Base-by-base conservation (phyloP, 37 sponge, comb jelly and placozoan genomes). In the Ianthella basta region DNA sequence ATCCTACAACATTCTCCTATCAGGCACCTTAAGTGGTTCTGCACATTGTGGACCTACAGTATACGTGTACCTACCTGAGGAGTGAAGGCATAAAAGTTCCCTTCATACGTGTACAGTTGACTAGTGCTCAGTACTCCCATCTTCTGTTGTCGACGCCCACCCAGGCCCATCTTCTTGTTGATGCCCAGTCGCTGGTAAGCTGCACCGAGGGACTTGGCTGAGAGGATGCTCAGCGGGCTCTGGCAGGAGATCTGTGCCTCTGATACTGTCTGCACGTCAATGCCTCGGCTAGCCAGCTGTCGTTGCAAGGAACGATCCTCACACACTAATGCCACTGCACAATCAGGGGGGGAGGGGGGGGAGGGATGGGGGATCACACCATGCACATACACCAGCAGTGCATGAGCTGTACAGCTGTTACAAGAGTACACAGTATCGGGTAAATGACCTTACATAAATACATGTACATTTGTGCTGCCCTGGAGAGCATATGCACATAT, bases 51-150 rank as follows among this genome's bases (percentile, higher is more conserved):
- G n/a, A 77, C 79, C 25, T 34, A 35, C 15, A n/a, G n/a, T n/a
- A n/a, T n/a, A n/a, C 8, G 50, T 44, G 8, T 14, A 81, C 65
- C 15, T 24, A 91, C 88, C 75, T 87, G 81, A 33, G 92, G 89
- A 40, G 86, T 87, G 87, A 89, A 88, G 36, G 89, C 92, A 27
- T 83, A 55, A 55, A 86, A 35, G 35, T 61, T 78, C 29, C 85
- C 86, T 21, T 24, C n/a, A 35, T 80, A 57, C 44, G 56, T 84
- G 56, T 91, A 94, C 61, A 94, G 69, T 82, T 91, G 89, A 55
- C 95, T 88, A 56, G 95, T 94, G 15, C 89, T 87, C 6, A 94
- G 83, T 34, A 84, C 79, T 0, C 95, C 95, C 66, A 89, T 89
- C 56, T 55, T 39, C 5, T 84, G 86, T 13, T 72, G 80, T 29